A percentile compares a stretch with the other conserved stretches of the same genome.
Conservation (phyloP, 2,113 vertebrate genomes). For the Antechinus flavipes region DNA sequence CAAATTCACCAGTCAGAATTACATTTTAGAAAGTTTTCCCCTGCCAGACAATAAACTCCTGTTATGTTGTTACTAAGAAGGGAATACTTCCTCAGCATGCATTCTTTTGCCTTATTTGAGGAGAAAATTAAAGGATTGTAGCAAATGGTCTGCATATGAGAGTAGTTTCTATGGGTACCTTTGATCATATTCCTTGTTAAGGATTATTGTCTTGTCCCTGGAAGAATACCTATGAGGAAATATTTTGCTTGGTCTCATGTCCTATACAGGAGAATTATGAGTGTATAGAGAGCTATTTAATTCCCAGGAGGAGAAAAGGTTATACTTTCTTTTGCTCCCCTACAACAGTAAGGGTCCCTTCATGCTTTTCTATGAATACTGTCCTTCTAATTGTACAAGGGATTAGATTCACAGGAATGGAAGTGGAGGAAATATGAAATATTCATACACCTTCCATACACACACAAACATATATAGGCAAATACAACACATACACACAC, state of each 20-base stretch:
- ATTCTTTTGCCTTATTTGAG: background rate
- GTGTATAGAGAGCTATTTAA: background rate
- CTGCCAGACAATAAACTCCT: background rate
- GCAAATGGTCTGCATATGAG: background rate
- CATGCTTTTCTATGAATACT: background rate
- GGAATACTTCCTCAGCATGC: background rate
- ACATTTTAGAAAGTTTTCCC: background rate
- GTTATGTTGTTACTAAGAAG: background rate
- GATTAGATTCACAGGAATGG: background rate
- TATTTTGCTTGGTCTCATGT: background rate
- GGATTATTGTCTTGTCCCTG: background rate
- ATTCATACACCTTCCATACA: background rate
- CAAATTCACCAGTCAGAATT: background rate
- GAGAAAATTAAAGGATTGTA: background rate
- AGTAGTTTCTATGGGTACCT: conserved; percentile 5
- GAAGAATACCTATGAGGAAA: background rate
- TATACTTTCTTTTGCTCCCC: background rate
- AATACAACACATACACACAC: background rate
- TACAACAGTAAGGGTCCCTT: background rate
- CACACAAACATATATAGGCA: background rate
- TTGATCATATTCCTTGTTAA: background rate
- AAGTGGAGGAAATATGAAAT: background rate
- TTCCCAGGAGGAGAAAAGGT: background rate
- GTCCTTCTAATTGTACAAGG: background rate
- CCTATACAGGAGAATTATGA: background rate